Conservation (phyloP, 2,797 vertebrate species). For the Brotula barbata region DNA sequence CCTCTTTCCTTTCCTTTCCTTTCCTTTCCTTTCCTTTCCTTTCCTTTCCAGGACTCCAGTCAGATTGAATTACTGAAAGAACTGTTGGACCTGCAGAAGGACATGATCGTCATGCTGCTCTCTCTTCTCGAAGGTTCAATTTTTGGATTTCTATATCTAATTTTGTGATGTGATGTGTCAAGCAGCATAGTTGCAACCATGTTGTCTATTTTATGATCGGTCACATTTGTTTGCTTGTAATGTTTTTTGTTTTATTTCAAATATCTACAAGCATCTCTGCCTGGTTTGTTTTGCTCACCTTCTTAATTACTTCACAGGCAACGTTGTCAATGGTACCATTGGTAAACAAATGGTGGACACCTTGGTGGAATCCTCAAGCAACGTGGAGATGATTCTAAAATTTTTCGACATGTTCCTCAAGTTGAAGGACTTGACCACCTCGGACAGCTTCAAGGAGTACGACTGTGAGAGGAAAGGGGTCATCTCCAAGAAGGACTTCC, state of each 20-base stretch:
- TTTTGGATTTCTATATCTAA: no score
- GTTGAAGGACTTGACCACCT: conserved; percentile 95
- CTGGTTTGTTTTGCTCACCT: conserved; percentile 13
- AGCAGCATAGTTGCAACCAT: conserved; percentile 20
- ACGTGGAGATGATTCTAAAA: no score
- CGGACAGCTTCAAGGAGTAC: conserved; percentile 94
- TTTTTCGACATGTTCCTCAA: conserved; percentile 99
- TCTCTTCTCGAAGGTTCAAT: conserved; percentile 95
- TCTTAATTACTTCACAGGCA: conserved; percentile 78
- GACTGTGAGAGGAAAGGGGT: conserved; percentile 94
- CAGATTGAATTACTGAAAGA: conserved; percentile 98
- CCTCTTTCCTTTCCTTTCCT: no score
- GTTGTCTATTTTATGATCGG: conserved; percentile 11
- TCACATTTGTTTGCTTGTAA: conserved; percentile 28
- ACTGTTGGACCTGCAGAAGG: conserved; percentile 96
- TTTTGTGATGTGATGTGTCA: no score
- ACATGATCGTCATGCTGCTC: conserved; percentile 99
- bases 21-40: conserved; percentile 39
- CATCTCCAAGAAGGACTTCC: conserved; percentile 98
- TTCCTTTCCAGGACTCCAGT: conserved; percentile 88
- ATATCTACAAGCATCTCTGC: conserved; percentile 24
- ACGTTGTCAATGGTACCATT: conserved; percentile 98
- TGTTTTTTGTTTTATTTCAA: background rate
- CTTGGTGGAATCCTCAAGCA: conserved; percentile 95
- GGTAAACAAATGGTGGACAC: conserved; percentile 99